phyloP scores from a whole-genome alignment of 2,888 invertebrate species.

The Phrixothrix hirtus region DNA sequence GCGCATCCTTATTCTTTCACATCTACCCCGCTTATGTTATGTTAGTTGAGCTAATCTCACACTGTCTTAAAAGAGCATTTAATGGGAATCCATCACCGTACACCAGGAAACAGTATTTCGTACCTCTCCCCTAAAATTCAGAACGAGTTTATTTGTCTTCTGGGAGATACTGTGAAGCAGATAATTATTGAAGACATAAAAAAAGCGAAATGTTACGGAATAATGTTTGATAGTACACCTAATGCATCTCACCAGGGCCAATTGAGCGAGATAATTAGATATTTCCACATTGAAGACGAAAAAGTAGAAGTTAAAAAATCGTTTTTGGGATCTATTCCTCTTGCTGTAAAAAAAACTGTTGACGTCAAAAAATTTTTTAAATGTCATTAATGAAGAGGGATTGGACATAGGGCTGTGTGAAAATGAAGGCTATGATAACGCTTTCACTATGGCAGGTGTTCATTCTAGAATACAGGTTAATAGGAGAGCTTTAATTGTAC shows the following conservation, averaged over 20 bases:
- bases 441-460: neutral
- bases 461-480: neutral
- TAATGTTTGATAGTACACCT: neutral
- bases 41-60: no score
- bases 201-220: neutral
- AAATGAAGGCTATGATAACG: neutral
- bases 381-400: conserved; percentile 2
- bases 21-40: no score
- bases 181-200: neutral
- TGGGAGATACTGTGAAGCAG: no score
- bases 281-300: neutral
- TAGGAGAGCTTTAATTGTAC: neutral
- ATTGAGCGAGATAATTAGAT: neutral
- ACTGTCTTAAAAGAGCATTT: no score
- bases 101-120: no score
- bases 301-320: neutral
- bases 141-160: no score
- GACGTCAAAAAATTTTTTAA: neutral
- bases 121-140: no score
- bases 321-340: neutral
- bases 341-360: neutral
- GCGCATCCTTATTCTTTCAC: no score
- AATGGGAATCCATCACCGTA: no score
- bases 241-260: neutral
- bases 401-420: neutral